Evolutionary conservation across 2,113 vertebrate genomes (phyloP).

Genomic region (Chionomys nivalis): DNA sequence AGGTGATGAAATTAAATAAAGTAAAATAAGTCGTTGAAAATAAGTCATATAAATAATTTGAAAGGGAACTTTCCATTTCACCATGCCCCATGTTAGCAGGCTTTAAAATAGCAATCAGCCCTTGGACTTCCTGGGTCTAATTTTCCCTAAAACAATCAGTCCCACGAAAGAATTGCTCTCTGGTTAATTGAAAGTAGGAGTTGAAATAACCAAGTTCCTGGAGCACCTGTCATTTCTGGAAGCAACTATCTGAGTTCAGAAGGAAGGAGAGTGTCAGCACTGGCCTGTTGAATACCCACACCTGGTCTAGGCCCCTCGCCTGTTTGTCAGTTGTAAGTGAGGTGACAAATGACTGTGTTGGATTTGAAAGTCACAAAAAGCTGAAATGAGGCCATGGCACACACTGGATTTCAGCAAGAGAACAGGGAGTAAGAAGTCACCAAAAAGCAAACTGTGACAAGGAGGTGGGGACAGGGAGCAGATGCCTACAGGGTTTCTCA

Average conservation of each 20-base stretch:
- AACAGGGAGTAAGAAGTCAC: rapidly evolving
- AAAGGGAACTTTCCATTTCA: not conserved
- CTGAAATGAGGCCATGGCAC: rapidly evolving
- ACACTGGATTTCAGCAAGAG: too few species aligned
- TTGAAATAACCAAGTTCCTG: not conserved
- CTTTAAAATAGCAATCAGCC: not conserved
- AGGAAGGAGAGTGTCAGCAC: rapidly evolving
- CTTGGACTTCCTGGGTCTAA: not conserved
- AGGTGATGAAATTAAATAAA: not conserved
- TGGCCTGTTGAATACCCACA: too few species aligned
- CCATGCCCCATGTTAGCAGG: rapidly evolving
- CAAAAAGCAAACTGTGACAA: not conserved
- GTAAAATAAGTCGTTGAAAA: not conserved
- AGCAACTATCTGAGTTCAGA: not conserved
- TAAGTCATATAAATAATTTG: not conserved
- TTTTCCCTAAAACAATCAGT: not conserved
- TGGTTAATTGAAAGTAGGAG: not conserved
- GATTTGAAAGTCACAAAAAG: rapidly evolving
- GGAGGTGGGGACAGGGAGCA: not conserved
- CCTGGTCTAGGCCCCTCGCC: rapidly evolving
- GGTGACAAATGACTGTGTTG: rapidly evolving
- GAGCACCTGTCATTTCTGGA: rapidly evolving
- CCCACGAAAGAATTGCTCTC: not conserved
- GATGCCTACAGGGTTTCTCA: rapidly evolving
- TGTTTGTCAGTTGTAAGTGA: not conserved